Evolutionary conservation across 2,797 vertebrate genomes (phyloP), one percentile per base, ranked within the genome.

Genomic region (Girardinus metallicus): DNA sequence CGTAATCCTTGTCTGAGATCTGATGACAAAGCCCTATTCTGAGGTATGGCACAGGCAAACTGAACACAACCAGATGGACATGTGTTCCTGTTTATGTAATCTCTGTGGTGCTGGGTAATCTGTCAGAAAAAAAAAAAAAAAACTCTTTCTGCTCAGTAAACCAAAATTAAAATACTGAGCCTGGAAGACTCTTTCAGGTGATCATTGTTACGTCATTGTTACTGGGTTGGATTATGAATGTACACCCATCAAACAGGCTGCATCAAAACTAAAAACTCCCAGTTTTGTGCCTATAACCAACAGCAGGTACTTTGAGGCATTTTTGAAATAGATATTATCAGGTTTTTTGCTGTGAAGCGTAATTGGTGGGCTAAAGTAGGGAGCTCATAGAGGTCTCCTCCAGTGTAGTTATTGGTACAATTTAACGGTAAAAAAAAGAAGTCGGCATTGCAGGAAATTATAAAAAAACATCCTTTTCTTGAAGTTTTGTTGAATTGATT

Each of bases 1-100:
- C 53, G 80, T 91, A 90, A 92, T 91, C 90, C 89, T 92, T 91
- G 91, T 93, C 92, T 91, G 79, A 85, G 83, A 55, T 86, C 80
- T 31, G 73, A 85, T 88, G 90, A 89, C 86, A 26, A 80, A 73
- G 85, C 87, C 84, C 64, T 88, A 88, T 90, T 90, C 86, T 0
- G 88, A 83, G 80, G 57, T 81, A 66, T 18, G 39, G 74, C 78
- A 74, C 80, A 84, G 80, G 80, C 81, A 72, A 85, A 83, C 82
- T 78, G 85, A 88, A 76, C 86, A 75, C 82, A 86, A 85, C 81
- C 86, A 90, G 92, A 90, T 89, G 86, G 83, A 87, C 77, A 79
- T 76, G 84, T 75, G 81, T 87, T 88, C 41, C 74, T 71, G 87
- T 81, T 93, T 90, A 88, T 82, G 86, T 92, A 91, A 93, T 92